Base-by-base conservation (phyloP, 2,888 invertebrate species). In the Latrodectus hesperus region DNA sequence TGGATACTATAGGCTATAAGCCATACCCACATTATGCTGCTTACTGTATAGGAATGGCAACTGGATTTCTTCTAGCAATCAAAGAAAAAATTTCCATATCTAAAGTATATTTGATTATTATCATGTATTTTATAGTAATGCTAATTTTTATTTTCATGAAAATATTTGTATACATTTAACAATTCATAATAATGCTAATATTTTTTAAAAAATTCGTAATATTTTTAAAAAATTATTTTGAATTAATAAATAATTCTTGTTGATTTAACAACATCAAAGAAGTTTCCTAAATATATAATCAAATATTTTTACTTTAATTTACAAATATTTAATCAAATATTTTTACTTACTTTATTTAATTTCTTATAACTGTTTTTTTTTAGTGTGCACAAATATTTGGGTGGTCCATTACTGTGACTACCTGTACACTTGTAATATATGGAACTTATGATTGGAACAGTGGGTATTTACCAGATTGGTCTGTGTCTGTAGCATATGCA, bases 11-110 rank as follows among this genome's bases (percentile, higher is more conserved):
- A n/a, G 89, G 88, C 49, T 88, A 88, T 16, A 89, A 88, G 38
- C 89, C 89, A 0, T 89, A 89, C 81, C 78, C 89, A 12, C 89
- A 89, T 67, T 88, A 79, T 80, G 74, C 88, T 26, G 49, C 89
- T 26, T 89, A 89, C 52, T 88, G 88, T 65, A 70, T 89, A 51
- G 89, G 89, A 74, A 89, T 89, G 88, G 88, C 88, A 11, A 80
- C 86, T n/a, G 89, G 88, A 6, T 89, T 85, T 65, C 60, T 89
- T 26, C 64, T 89, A 55, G 76, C 85, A 70, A 73, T 67, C 11
- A 79, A 88, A 14, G 75, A 83, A n/a, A 88, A 89, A 60, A 80
- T 89, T 64, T 71, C 70, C 16, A 65, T 89, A 51, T 71, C 74
- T 51, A 84, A 68, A 38, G 89, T 89, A 79, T 73, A 68, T 22